Base-by-base conservation (phyloP, 1,140 invertebrate species). In the Monomorium pharaonis region DNA sequence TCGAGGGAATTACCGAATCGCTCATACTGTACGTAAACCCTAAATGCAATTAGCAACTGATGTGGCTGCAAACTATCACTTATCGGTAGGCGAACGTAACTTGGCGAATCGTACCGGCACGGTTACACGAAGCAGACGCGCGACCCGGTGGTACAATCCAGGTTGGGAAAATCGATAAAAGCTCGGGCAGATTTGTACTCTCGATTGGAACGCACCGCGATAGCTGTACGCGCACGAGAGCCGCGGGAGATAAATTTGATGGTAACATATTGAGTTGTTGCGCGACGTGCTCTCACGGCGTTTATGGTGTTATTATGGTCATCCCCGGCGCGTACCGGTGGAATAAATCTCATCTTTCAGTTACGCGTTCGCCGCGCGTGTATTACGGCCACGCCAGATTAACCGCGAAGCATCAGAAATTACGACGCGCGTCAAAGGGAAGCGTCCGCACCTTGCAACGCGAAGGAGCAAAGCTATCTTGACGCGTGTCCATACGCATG, bases 41-140 rank as follows among this genome's bases (percentile, higher is more conserved):
- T 67, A 67, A 80, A 67, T 16, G 76, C 30, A 80, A 80, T 80
- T 54, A 78, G 49, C 42, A n/a, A 62, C 60, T 33, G n/a, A 70
- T 37, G 12, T 12, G 33, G 33, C 37, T 72, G 51, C 67, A 21
- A 72, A 58, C 16, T 18, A 58, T 72, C 24, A 65, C 18, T 54
- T 77, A 70, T 56, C 18, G 33, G 33, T 21, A 54, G 21, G 49
- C 18, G 9, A 69, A 33, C 44, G 27, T 47, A 63, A 81, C 67
- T 70, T 56, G 18, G 5, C 21, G n/a, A 63, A 49, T 67, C 44
- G n/a, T 78, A 27, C 27, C 6, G 7, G 58, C 30, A n/a, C n/a
- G n/a, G n/a, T n/a, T 65, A 18, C 4, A 7, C 33, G 51, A 75
- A n/a, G 30, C 10, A 42, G 9, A 42, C 24, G 14, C 5, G 16